phyloP scores from a whole-genome alignment of 1,140 invertebrate species.

The Bombus waltoni region DNA sequence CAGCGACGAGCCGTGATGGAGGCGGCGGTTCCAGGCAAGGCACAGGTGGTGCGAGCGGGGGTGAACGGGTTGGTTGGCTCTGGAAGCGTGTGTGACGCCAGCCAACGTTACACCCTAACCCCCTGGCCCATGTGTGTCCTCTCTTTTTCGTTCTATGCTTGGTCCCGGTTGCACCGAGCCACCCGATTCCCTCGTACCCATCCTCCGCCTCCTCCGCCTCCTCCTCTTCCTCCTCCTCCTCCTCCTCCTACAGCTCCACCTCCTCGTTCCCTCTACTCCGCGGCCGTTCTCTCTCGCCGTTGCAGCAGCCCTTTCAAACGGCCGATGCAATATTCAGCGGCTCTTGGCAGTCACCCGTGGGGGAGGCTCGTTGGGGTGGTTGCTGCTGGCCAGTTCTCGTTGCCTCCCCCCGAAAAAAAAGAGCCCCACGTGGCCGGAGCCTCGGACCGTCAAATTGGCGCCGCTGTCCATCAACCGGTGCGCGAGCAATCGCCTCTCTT shows the following conservation, averaged over 20 bases:
- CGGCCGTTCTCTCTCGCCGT: conserved; percentile 54
- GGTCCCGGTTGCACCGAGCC: conserved; percentile 9
- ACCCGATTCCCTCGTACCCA: conserved; percentile 46
- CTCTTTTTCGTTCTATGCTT: conserved; percentile 65
- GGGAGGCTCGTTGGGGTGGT: conserved; percentile 40
- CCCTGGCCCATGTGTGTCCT: conserved; percentile 49
- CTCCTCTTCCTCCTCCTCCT: conserved; percentile 31
- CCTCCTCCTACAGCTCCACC: conserved; percentile 47
- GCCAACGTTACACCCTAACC: conserved; percentile 62
- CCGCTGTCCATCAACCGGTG: conserved; percentile 82
- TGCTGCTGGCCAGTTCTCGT: background rate
- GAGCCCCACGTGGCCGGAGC: conserved; percentile 71
- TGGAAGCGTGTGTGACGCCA: conserved; percentile 61
- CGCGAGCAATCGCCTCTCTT: conserved; percentile 68
- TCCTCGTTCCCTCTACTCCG: conserved; percentile 33
- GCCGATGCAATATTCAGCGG: conserved; percentile 82
- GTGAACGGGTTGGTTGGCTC: conserved; percentile 23
- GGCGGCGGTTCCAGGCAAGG: conserved; percentile 52
- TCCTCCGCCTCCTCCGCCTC: conserved; percentile 36
- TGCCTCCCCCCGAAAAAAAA: conserved; percentile 61
- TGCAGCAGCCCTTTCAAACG: conserved; percentile 77
- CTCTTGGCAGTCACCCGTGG: conserved; percentile 67
- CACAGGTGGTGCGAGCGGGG: conserved; percentile 49
- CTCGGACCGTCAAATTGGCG: conserved; percentile 82
- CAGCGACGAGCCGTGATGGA: conserved; percentile 69